Percentiles rank a stretch among this genome's conserved stretches.
Conservation (phyloP, 2,888 invertebrate genomes). For the Agrotis segetum region DNA sequence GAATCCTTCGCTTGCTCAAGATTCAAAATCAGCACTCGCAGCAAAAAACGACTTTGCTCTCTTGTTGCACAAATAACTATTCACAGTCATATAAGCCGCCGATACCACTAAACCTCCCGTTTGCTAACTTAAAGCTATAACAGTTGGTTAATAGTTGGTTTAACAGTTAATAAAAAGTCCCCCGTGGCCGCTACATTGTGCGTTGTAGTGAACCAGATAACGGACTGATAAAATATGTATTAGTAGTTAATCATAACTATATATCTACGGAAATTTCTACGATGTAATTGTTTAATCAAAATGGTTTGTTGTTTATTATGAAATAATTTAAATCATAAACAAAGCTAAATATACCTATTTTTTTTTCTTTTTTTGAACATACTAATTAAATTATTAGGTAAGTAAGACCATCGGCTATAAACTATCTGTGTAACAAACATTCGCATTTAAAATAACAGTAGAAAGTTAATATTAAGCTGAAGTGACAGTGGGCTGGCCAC, state of each 20-base stretch:
- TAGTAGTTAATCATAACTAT: slow-evolving; percentile 45
- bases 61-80: too few species aligned
- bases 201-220: slow-evolving; percentile 52
- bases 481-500: too few species aligned
- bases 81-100: not conserved
- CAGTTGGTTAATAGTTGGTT: slow-evolving; percentile 76
- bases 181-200: slow-evolving; percentile 59
- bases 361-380: too few species aligned
- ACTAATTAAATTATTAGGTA: too few species aligned
- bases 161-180: slow-evolving; percentile 76
- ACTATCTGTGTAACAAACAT: too few species aligned
- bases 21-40: too few species aligned
- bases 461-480: too few species aligned
- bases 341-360: too few species aligned
- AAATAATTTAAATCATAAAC: not conserved
- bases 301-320: not conserved
- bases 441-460: too few species aligned
- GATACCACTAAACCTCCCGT: not conserved
- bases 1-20: too few species aligned
- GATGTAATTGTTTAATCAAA: slow-evolving; percentile 16
- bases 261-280: slow-evolving; percentile 7
- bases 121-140: slow-evolving; percentile 61
- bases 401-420: too few species aligned
- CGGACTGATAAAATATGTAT: slow-evolving; percentile 57
- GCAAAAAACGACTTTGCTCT: too few species aligned